Evolutionary conservation across 2,888 invertebrate genomes (phyloP), one percentile per base, ranked within the genome.

Genomic region (Hyles lineata): DNA sequence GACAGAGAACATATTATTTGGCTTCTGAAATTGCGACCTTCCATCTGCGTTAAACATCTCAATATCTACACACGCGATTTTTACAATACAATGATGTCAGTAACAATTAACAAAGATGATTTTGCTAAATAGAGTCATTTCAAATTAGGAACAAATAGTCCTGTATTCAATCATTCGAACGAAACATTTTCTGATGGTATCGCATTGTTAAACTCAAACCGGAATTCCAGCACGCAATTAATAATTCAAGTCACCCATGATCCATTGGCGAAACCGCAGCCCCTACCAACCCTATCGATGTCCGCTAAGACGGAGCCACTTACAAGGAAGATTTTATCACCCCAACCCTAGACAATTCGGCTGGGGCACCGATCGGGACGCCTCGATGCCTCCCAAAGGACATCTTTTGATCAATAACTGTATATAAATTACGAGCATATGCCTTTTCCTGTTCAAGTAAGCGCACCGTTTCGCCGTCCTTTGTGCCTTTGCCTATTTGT

Each of bases 371-470:
- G 88, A 86, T 85, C 84, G 81, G 84, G 85, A 90, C 91, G 93
- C 90, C 87, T 89, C 89, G 88, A 84, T 93, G 94, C 87, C 83
- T 90, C 83, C 90, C 89, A 94, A 94, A 93, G 93, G 94, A 91
- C 89, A 84, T 85, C 94, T 92, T 94, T 94, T 94, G 94, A 94
- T 94, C 94, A 94, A 93, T 93, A 94, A 93, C 91, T 94, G 93
- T 94, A 94, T 91, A 93, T 92, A 93, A 94, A 93, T 94, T 93
- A 92, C 90, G 82, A 91, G 89, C 94, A 94, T 92, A 93, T 94
- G 94, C 90, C 93, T 92, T 90, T 92, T 89, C 84, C 85, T 91
- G 94, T 89, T 92, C 89, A 85, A 88, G 84, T 85, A 89, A 90
- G 87, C 92, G 89, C 87, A 89, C 86, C 81, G 87, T 87, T 85